These are phyloP conservation scores for Linyphia triangularis DNA, from an alignment of 2,888 invertebrate species.

Conservation along the genomic window DNA sequence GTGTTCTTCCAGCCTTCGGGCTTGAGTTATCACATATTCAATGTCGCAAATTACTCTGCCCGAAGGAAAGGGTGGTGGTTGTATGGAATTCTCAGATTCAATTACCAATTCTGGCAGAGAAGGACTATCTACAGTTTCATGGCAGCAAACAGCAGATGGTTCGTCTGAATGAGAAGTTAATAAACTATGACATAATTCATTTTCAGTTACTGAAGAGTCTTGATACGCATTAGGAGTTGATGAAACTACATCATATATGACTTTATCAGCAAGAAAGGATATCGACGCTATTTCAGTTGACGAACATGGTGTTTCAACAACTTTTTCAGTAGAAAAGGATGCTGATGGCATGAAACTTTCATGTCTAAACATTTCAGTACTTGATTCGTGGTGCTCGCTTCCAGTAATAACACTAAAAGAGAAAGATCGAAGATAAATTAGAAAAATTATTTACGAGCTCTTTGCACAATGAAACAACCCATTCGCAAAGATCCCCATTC, in stretches of 20 bases:
- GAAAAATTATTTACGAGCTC: background rate
- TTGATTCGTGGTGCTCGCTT: background rate
- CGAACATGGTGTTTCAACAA: background rate
- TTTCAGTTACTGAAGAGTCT: background rate
- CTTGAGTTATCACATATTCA: background rate
- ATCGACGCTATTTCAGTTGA: background rate
- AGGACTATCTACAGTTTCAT: background rate
- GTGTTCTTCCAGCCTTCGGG: background rate
- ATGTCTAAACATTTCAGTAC: background rate
- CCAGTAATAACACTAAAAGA: too few relatives aligned
- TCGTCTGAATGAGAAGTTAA: background rate
- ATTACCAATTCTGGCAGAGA: too few relatives aligned
- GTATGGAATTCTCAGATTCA: background rate
- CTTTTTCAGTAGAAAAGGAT: background rate
- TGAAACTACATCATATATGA: too few relatives aligned
- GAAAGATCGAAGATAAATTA: background rate
- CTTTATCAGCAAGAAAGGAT: too few relatives aligned
- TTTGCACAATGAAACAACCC: background rate
- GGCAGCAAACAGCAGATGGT: background rate
- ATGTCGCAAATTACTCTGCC: background rate
- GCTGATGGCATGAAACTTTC: background rate
- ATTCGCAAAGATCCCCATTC: too few relatives aligned
- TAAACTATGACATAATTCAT: background rate
- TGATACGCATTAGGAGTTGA: background rate
- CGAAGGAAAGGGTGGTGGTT: background rate